Percentiles rank a stretch among this genome's conserved stretches.
Conservation (phyloP, 2,888 invertebrate species). For the Lomographa bimaculata region DNA sequence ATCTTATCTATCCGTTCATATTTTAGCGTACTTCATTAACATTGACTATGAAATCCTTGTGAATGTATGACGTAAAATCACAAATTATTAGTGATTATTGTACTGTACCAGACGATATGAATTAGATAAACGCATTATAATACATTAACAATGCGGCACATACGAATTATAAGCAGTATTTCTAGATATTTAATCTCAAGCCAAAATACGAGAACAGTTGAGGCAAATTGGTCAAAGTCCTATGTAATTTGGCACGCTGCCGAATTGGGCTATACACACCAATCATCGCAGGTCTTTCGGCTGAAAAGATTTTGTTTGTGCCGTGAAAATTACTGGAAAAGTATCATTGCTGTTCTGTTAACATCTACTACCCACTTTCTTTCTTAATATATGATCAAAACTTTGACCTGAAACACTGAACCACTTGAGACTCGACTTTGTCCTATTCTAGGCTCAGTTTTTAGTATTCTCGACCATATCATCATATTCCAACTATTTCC, state of each 20-base stretch:
- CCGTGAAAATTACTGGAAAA: constrained; percentile 22
- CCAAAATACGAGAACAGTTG: constrained; percentile 22
- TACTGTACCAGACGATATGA: too few species aligned
- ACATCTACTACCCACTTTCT: too few species aligned
- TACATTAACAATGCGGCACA: too few species aligned
- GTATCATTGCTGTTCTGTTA: background rate
- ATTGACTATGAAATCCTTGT: constrained; percentile 5
- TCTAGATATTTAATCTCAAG: constrained; percentile 13
- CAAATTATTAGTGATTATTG: too few species aligned
- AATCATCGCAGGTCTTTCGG: constrained; percentile 39
- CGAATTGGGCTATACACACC: constrained; percentile 45
- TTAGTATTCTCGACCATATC: too few species aligned
- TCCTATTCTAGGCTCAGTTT: too few species aligned
- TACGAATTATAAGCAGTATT: constrained; percentile 10
- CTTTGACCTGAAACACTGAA: too few species aligned
- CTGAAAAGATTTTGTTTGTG: constrained; percentile 19
- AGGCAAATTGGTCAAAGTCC: constrained; percentile 51
- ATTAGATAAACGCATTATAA: too few species aligned
- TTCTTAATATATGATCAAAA: too few species aligned
- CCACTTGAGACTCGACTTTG: too few species aligned
- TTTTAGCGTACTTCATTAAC: constrained; percentile 13
- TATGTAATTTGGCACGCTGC: constrained; percentile 46
- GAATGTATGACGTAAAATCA: background rate
- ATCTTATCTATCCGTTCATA: constrained; percentile 17
- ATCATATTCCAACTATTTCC: too few species aligned